Evolutionary conservation across 2,888 invertebrate genomes (phyloP), one percentile per base, ranked within the genome.

Genomic region (Leptopilina myrica): DNA sequence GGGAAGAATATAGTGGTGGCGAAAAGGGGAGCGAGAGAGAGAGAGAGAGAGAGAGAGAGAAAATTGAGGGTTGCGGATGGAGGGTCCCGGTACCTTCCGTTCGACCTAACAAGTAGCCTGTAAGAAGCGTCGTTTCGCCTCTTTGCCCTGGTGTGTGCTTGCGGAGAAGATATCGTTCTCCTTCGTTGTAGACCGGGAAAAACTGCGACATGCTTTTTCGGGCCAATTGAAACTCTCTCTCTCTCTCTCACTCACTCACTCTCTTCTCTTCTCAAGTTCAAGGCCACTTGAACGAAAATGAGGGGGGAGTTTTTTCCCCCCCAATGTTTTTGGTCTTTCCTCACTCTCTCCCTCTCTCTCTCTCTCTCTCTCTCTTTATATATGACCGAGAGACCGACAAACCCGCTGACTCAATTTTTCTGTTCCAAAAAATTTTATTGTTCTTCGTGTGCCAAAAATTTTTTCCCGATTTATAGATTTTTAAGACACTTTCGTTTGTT

Each of bases 171-270:
- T 81, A 81, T 82, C 85, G 80, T 78, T 81, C 81, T 81, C 81
- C 79, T 79, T 49, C 49, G 49, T 77, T 81, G 20, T 62, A 77
- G 75, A 78, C 85, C 83, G 84, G 89, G 90, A 91, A 91, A 91
- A 91, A 90, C 89, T 88, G 86, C 89, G 89, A 90, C 91, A 90
- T 85, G 88, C 87, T 91, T 91, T 91, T 91, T 91, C 90, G 90
- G 90, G 88, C 85, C 87, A 87, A 82, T 84, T 84, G 86, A 86
- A 85, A 83, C 85, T 86, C 86, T 84, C 49, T 12, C 49, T 49
- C 43, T 43, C 43, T 43, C 43, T 43, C 43, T 43, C 43, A 7
- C 43, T 43, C 43, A 4, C 6, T 43, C 6, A 26, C 43, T 49
- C 4, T 11, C 85, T 86, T 85, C 86, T 85, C 43, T 87, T 86